Evolutionary conservation across 2,888 invertebrate genomes (phyloP), one percentile per base, ranked within the genome.

Genomic region (Mythimna albipuncta): DNA sequence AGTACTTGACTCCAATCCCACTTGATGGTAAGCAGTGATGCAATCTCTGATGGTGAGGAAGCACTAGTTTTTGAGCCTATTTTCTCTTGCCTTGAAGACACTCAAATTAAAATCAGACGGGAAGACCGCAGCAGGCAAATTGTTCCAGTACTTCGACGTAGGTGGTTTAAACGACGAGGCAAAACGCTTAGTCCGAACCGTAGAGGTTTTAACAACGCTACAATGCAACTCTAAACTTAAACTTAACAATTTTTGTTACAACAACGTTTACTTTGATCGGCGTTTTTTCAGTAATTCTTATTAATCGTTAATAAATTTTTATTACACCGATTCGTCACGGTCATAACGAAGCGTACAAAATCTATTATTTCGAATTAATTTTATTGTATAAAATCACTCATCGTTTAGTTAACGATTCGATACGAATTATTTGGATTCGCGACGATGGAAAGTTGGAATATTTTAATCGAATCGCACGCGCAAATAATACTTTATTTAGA

Each of bases 341-440:
- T 72, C 67, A 69, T 82, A 88, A 87, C 86, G 77, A 86, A 88
- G 79, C 80, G 82, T 85, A 84, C 66, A 74, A 72, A 89, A 85
- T 88, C 85, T 87, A 85, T 89, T 89, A 84, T 88, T 83, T 82
- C 66, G 75, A 89, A 89, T 89, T 85, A 85, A 84, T 72, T 89
- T 89, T 85, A 89, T 89, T 87, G 84, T 86, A 85, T 79, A 79
- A 88, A 89, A 89, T 88, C 85, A 88, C 81, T 89, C 86, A 90
- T 91, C 86, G 89, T 86, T 88, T 86, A 86, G 89, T 91, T 88
- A 88, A 82, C 82, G 80, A 92, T 91, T 91, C 86, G 92, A 84
- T 71, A 87, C 91, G 86, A 88, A 85, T 85, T 83, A 87, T 64
- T 52, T 64, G 73, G 72, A 83, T 90, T 89, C 77, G 86, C 84